Percentiles rank a stretch among this genome's conserved stretches.
These are phyloP conservation scores for Drosophila asahinai DNA, from an alignment of 1,140 invertebrate genomes.

Conservation along the genomic window DNA sequence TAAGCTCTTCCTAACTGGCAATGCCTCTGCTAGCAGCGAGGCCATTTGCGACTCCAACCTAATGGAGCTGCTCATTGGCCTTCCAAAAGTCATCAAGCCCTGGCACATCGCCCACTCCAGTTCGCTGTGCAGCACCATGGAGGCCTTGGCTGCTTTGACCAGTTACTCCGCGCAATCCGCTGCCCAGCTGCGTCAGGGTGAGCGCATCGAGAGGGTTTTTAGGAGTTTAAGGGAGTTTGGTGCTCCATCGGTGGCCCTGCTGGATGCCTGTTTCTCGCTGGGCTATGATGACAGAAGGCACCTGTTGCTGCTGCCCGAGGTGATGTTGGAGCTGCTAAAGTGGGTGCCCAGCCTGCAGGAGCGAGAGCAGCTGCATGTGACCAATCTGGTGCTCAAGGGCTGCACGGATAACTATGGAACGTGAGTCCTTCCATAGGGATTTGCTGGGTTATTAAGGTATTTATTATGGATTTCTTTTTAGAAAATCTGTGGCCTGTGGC, in stretches of 20 bases:
- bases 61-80: conserved; percentile 67
- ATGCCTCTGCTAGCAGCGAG: conserved; percentile 46
- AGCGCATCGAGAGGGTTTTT: conserved; percentile 80
- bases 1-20: conserved; percentile 53
- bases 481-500: conserved; percentile 85
- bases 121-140: conserved; percentile 65
- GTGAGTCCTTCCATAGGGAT: conserved; percentile 51
- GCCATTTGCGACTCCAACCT: conserved; percentile 75
- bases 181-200: conserved; percentile 50
- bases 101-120: conserved; percentile 70
- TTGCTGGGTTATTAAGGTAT: background rate
- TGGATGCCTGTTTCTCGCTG: conserved; percentile 84
- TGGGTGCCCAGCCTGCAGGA: conserved; percentile 85
- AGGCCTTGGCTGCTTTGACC: conserved; percentile 61
- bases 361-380: conserved; percentile 85
- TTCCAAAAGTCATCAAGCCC: conserved; percentile 66
- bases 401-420: conserved; percentile 85
- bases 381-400: conserved; percentile 79
- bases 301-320: conserved; percentile 72
- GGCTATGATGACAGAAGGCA: conserved; percentile 81
- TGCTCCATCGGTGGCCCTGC: conserved; percentile 68
- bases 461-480: conserved; percentile 36
- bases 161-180: conserved; percentile 48
- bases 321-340: conserved; percentile 71
- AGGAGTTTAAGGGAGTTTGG: conserved; percentile 74